These are phyloP conservation scores for Pelecanoides urinatrix DNA, from an alignment of 2,113 vertebrate species.

Conservation along the genomic window DNA sequence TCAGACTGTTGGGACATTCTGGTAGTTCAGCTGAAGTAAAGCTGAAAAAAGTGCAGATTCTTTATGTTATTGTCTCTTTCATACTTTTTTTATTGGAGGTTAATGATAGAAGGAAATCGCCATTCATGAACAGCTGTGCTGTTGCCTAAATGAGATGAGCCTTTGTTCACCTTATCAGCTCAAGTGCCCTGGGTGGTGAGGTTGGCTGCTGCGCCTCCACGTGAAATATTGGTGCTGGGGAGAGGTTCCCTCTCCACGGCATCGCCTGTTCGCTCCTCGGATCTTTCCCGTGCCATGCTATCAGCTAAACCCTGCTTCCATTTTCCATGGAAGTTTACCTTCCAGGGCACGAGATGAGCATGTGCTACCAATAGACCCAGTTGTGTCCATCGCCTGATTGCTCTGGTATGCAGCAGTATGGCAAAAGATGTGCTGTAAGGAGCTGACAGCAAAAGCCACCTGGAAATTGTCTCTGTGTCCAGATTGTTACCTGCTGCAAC, in stretches of 20 bases:
- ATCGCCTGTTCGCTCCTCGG: neutral
- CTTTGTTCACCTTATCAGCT: neutral
- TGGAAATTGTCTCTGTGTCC: neutral
- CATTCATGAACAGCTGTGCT: fast-evolving
- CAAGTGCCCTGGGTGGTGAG: fast-evolving
- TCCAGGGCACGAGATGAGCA: neutral
- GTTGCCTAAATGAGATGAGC: neutral
- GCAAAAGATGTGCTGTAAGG: neutral
- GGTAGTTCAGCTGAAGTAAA: neutral
- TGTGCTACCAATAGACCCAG: neutral
- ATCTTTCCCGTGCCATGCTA: neutral
- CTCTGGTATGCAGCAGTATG: neutral
- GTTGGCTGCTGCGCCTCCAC: neutral
- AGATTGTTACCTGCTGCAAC: neutral
- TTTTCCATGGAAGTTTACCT: neutral
- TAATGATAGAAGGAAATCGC: neutral
- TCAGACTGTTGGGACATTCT: neutral
- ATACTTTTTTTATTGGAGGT: neutral
- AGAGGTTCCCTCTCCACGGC: neutral
- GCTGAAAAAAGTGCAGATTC: neutral
- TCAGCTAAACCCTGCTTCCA: neutral
- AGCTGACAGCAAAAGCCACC: neutral
- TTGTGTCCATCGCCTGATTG: neutral
- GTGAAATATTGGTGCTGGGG: neutral
- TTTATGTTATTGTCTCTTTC: neutral